phyloP scores from a whole-genome alignment of 2,888 invertebrate genomes.

The Chironomus riparius region DNA sequence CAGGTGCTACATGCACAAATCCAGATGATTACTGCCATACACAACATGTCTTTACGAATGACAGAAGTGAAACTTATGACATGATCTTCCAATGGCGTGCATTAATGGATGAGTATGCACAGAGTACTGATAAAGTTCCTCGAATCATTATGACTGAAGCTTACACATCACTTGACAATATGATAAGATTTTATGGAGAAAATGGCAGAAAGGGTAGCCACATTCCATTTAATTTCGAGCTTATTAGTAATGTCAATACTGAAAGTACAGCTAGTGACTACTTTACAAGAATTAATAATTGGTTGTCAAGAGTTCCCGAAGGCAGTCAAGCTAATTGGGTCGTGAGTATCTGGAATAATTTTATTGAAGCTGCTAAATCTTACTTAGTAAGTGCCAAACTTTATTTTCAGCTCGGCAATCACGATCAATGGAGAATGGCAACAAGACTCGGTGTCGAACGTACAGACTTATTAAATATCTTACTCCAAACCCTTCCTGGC shows the following conservation, averaged over 20 bases:
- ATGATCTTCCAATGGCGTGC: constrained; percentile 50
- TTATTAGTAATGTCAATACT: constrained; percentile 47
- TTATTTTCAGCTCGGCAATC: constrained; percentile 60
- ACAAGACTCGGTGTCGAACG: constrained; percentile 54
- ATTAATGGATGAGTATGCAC: constrained; percentile 47
- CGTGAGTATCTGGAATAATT: constrained; percentile 43
- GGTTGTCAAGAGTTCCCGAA: constrained; percentile 50
- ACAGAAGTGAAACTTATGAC: constrained; percentile 50
- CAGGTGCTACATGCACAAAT: constrained; percentile 40
- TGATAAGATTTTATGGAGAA: constrained; percentile 53
- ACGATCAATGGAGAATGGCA: constrained; percentile 55
- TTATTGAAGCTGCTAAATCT: too few relatives aligned
- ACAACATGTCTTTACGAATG: constrained; percentile 53
- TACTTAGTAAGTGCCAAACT: too few relatives aligned
- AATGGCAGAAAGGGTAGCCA: constrained; percentile 45
- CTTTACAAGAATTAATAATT: constrained; percentile 45
- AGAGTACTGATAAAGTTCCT: not conserved
- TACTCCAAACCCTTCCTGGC: constrained; percentile 52
- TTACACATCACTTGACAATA: constrained; percentile 47
- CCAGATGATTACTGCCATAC: constrained; percentile 49
- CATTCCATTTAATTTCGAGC: constrained; percentile 58
- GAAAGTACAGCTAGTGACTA: constrained; percentile 48
- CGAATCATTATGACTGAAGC: constrained; percentile 52
- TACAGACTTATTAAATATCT: constrained; percentile 56
- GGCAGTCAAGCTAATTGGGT: constrained; percentile 56